phyloP scores from a whole-genome alignment of 2,888 invertebrate species.

The Drymonia ruficornis region DNA sequence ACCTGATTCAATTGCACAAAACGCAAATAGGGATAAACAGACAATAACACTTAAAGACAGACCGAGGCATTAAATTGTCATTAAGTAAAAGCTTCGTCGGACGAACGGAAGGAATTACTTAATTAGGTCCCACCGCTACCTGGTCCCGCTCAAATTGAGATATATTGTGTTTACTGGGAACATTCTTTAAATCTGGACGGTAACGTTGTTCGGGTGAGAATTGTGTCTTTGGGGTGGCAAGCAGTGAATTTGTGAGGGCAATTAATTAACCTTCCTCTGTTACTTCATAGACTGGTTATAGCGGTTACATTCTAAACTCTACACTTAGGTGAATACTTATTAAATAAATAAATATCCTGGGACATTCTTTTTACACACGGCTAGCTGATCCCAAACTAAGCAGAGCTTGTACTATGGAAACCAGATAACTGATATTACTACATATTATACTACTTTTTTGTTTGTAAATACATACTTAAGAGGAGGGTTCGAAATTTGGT shows the following conservation, averaged over 20 bases:
- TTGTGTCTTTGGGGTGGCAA: not conserved
- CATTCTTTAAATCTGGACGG: conserved; percentile 43
- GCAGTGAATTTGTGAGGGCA: not conserved
- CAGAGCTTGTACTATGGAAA: too few species aligned
- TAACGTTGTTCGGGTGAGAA: not conserved
- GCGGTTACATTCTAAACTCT: too few species aligned
- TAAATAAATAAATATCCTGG: too few species aligned
- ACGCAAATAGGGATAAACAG: conserved; percentile 7
- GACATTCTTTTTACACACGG: too few species aligned
- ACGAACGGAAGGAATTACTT: conserved; percentile 66
- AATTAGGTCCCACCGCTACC: conserved; percentile 61
- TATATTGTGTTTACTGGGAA: conserved; percentile 54
- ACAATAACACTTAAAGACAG: conserved; percentile 55
- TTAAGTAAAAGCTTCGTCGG: conserved; percentile 70
- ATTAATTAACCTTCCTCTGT: too few species aligned
- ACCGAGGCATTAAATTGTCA: conserved; percentile 76
- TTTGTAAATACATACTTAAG: too few species aligned
- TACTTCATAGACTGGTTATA: too few species aligned
- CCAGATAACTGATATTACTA: too few species aligned
- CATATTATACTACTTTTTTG: too few species aligned
- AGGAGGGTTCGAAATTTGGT: too few species aligned
- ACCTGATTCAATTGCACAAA: not conserved
- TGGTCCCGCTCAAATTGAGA: conserved; percentile 56
- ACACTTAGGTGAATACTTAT: too few species aligned
- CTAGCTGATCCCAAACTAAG: too few species aligned